Evolutionary conservation across 1,140 invertebrate genomes (phyloP).

Genomic region (Agrypnia vestita): DNA sequence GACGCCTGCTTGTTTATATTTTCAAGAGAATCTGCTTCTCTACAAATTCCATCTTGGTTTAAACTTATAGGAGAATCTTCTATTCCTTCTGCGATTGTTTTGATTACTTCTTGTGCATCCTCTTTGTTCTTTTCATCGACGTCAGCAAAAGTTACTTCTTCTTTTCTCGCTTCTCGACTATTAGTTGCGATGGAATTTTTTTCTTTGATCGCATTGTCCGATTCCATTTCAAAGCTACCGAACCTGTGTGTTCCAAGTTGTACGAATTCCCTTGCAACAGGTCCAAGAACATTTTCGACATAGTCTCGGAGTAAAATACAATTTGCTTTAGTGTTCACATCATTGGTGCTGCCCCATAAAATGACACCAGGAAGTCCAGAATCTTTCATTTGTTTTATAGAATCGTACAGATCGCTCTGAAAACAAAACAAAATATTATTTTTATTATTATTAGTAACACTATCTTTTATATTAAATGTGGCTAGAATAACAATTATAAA

Average conservation of each 20-base stretch:
- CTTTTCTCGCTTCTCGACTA: too few relatives aligned
- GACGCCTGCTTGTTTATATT: background rate
- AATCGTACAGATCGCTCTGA: conserved; percentile 75
- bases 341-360: conserved; percentile 83
- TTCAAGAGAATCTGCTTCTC: background rate
- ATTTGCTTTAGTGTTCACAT: conserved; percentile 78
- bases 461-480: too few relatives aligned
- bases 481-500: too few relatives aligned
- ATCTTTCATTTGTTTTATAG: conserved; percentile 72
- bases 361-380: conserved; percentile 77
- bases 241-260: background rate
- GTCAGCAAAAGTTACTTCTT: background rate
- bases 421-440: conserved; percentile 63
- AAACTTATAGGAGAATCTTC: background rate
- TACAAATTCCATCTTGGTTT: background rate
- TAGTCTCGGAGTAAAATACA: conserved; percentile 77
- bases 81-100: background rate
- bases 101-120: background rate
- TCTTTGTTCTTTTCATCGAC: background rate
- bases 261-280: conserved; percentile 67
- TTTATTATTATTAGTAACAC: too few relatives aligned
- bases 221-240: background rate
- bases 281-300: conserved; percentile 76
- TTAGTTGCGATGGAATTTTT: background rate
- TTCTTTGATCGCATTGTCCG: conserved; percentile 24